Conservation (phyloP, 2,797 vertebrate species). For the Xiphorhynchus erythropygius region DNA sequence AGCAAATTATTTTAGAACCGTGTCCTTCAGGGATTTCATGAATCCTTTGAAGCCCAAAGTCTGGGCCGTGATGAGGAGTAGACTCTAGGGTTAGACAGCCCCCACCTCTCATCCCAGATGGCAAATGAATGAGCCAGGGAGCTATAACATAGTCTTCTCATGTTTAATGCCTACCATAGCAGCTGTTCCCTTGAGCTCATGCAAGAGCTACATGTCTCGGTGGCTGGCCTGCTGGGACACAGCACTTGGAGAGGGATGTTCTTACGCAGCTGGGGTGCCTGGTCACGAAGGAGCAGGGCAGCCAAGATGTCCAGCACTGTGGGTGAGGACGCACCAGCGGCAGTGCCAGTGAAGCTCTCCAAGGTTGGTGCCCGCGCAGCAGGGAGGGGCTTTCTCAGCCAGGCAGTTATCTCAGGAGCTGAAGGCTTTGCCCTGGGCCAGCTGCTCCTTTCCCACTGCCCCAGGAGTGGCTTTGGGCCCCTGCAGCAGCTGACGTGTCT, state of each 20-base stretch:
- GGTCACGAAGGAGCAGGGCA: background rate
- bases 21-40: background rate
- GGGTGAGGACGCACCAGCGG: fast-evolving
- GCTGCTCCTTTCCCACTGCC: constrained; percentile 71
- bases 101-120: background rate
- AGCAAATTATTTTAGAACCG: background rate
- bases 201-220: fast-evolving
- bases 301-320: background rate
- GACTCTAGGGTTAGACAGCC: background rate
- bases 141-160: background rate
- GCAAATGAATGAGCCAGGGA: background rate
- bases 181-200: background rate
- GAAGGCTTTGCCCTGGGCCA: constrained; percentile 48
- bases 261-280: background rate
- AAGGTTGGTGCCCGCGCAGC: background rate
- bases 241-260: background rate
- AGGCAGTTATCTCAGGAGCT: constrained; percentile 43
- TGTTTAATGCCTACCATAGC: background rate
- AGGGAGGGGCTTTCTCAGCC: background rate
- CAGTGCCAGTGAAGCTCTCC: background rate
- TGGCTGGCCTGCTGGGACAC: background rate
- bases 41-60: background rate
- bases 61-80: background rate
- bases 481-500: background rate
- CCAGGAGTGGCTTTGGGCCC: background rate